Conservation (phyloP, 1,140 invertebrate species). For the Hetaerina americana region DNA sequence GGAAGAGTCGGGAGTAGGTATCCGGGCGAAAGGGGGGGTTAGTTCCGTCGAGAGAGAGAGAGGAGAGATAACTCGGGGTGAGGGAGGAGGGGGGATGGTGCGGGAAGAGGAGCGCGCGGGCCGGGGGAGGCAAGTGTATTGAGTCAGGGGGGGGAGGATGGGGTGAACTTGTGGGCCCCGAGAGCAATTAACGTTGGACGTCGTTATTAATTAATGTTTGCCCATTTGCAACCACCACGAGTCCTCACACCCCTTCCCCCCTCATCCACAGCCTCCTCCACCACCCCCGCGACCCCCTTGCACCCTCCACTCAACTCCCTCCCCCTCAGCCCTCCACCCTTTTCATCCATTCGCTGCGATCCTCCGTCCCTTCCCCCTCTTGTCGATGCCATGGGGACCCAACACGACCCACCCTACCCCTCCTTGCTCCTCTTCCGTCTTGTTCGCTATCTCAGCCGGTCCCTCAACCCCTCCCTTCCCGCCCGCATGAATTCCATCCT, state of each 20-base stretch:
- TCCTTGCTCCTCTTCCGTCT: background rate
- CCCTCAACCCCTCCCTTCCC: background rate
- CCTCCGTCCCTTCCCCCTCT: no score
- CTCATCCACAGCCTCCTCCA: background rate
- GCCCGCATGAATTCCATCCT: no score
- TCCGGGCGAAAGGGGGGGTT: no score
- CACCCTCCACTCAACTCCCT: no score
- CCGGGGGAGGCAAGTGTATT: background rate
- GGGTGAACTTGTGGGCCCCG: background rate
- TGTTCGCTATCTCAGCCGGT: background rate
- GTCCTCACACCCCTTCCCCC: background rate
- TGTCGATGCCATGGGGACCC: no score
- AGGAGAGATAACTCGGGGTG: no score
- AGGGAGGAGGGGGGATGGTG: background rate
- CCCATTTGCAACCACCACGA: background rate
- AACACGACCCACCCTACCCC: background rate
- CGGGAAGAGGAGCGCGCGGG: background rate
- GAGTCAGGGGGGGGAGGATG: background rate
- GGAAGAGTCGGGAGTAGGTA: no score
- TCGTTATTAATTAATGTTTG: slow-evolving; percentile 1
- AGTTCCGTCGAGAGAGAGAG: no score
- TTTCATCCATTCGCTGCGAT: background rate
- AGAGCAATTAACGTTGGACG: background rate
- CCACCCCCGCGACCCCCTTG: background rate
- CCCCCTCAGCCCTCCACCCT: no score